Base-by-base conservation (phyloP, 2,888 invertebrate species). In the Erpobdella octoculata region DNA sequence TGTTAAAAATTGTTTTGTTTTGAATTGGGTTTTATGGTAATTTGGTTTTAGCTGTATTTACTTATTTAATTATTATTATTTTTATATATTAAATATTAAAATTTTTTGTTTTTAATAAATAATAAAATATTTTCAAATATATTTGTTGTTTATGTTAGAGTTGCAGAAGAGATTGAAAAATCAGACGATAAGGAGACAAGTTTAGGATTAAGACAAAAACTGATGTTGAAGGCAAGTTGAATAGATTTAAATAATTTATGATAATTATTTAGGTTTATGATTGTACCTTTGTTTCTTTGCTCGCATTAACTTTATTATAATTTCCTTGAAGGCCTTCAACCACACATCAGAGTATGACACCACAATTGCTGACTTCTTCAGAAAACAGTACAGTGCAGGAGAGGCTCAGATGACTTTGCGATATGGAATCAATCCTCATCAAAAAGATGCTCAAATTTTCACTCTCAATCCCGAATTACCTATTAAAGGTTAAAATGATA, bases 341-440 rank as follows among this genome's bases (percentile, higher is more conserved):
- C 94, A 95, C 82, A 98, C 97, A 0, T 89, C 94, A 0, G 89
- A 91, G 71, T 98, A 98, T 82, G 97, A 98, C 83, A 87, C 88
- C 71, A 91, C 93, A 48, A 97, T 98, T 78, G 90, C 94, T 0
- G 91, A 95, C 81, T 97, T 93, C 81, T 95, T 68, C 58, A 46
- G 53, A 15, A 90, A 90, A 80, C 89, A 93, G 81, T 96, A 91
- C 83, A 90, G 91, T 0, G 83, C 86, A 3, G 89, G 89, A 1
- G 85, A 87, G 1, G 89, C 92, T 0, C 93, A 93, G 81, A 80
- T 95, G 67, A 89, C 90, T 0, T 85, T 96, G 62, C 88, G 95
- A 31, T 97, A 98, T 84, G 97, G 86, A 77, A 95, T 95, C 92
- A 97, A 97, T 84, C 97, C 97, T 0, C 97, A 97, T 81, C 97